phyloP scores from a whole-genome alignment of 2,113 vertebrate species.

The Dolichallabes microphthalmus region DNA sequence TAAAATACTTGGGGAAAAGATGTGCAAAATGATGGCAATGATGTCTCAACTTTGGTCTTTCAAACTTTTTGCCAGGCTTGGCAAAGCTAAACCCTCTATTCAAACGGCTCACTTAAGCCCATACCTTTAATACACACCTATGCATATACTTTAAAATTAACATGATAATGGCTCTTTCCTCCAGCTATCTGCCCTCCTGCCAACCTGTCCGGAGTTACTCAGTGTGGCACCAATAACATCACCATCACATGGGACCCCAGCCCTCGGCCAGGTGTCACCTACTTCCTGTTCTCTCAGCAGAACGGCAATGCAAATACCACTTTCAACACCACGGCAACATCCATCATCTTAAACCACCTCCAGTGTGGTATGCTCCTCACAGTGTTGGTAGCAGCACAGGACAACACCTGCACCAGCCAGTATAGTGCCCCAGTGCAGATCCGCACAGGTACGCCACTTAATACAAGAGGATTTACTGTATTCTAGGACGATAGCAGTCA shows the following conservation, averaged over 20 bases:
- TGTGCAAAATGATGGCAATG: background rate
- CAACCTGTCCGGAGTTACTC: constrained; percentile 49
- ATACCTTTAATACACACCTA: background rate
- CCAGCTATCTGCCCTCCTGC: constrained; percentile 71
- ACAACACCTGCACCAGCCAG: constrained; percentile 64
- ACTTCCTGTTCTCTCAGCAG: constrained; percentile 57
- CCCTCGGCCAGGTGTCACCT: constrained; percentile 51
- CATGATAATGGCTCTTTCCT: background rate
- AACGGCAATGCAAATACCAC: constrained; percentile 26
- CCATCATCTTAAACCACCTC: constrained; percentile 51
- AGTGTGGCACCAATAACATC: constrained; percentile 66
- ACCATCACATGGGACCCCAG: constrained; percentile 66
- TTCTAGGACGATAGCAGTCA: background rate
- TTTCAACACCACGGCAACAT: constrained; percentile 51
- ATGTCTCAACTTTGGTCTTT: background rate
- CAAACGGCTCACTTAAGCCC: background rate
- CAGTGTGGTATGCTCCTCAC: constrained; percentile 61
- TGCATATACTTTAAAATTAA: background rate
- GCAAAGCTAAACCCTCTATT: background rate
- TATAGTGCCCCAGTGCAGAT: constrained; percentile 50
- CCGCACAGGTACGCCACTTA: constrained; percentile 62
- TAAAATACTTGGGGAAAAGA: constrained; percentile 37
- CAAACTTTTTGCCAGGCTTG: background rate
- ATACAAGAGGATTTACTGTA: background rate
- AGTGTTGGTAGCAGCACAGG: constrained; percentile 52